Percentiles rank a stretch among this genome's conserved stretches.
phyloP scores from a whole-genome alignment of 2,797 vertebrate species.

The Liparis tanakae region DNA sequence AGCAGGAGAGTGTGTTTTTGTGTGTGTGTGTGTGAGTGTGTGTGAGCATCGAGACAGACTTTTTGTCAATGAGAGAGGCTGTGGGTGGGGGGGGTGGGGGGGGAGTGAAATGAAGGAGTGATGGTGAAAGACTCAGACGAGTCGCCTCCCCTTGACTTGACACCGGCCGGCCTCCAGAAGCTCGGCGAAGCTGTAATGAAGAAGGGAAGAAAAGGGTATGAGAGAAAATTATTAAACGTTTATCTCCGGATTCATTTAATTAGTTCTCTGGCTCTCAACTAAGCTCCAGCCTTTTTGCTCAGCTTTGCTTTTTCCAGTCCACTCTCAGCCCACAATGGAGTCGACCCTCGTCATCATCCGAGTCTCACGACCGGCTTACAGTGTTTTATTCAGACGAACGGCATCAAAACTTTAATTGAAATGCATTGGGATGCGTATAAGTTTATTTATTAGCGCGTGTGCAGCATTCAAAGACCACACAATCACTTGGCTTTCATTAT shows the following conservation, averaged over 20 bases:
- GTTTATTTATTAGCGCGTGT: slow-evolving; percentile 3
- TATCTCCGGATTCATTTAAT: slow-evolving; percentile 79
- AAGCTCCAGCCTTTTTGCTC: slow-evolving; percentile 74
- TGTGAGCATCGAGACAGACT: background rate
- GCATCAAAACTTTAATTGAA: slow-evolving; percentile 44
- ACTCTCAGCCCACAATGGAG: slow-evolving; percentile 57
- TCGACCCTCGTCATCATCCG: slow-evolving; percentile 48
- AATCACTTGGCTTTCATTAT: slow-evolving; percentile 21
- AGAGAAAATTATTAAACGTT: slow-evolving; percentile 75
- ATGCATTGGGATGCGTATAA: slow-evolving; percentile 29
- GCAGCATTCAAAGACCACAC: background rate
- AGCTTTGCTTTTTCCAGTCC: slow-evolving; percentile 61
- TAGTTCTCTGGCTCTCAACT: slow-evolving; percentile 72
- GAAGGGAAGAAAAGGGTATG: slow-evolving; percentile 47
- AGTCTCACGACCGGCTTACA: slow-evolving; percentile 43
- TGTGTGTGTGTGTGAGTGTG: background rate
- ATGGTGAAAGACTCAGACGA: background rate
- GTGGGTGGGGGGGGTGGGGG: no score
- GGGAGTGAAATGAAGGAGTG: slow-evolving; percentile 9
- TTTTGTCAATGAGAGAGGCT: slow-evolving; percentile 3
- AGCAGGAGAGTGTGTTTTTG: background rate
- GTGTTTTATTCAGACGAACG: slow-evolving; percentile 47
- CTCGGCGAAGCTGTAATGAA: slow-evolving; percentile 46
- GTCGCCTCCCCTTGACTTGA: slow-evolving; percentile 21
- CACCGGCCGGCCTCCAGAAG: slow-evolving; percentile 23